These are phyloP conservation scores for Zaprionus inermis DNA, from an alignment of 1,140 invertebrate genomes.

Conservation along the genomic window DNA sequence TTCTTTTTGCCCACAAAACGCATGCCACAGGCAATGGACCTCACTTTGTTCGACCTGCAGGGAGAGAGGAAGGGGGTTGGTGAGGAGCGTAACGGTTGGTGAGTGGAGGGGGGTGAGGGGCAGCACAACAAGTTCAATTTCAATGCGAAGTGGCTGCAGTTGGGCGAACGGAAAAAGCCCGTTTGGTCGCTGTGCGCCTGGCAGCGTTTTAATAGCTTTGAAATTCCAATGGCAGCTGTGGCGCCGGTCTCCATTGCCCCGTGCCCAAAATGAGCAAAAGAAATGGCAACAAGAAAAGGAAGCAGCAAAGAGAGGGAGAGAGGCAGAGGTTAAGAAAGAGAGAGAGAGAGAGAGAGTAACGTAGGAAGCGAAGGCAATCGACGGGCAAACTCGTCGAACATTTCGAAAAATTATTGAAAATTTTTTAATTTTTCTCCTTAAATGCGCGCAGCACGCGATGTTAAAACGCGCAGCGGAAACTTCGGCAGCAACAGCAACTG, in stretches of 20 bases:
- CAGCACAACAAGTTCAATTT: conserved; percentile 39
- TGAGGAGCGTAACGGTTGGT: too few species aligned
- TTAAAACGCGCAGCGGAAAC: conserved; percentile 27
- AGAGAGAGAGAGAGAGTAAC: too few species aligned
- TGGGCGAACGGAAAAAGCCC: conserved; percentile 44
- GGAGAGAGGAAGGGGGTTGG: too few species aligned
- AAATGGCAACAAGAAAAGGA: conserved; percentile 30
- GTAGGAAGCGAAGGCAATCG: conserved; percentile 20
- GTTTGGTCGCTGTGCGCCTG: conserved; percentile 75
- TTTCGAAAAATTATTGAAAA: conserved; percentile 81
- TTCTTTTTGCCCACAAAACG: background rate
- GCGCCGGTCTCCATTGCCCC: conserved; percentile 42
- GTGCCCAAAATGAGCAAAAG: conserved; percentile 41
- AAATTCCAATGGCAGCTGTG: conserved; percentile 83
- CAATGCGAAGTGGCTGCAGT: conserved; percentile 32
- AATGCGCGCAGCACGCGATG: conserved; percentile 57
- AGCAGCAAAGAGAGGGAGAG: background rate
- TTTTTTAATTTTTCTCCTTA: conserved; percentile 76
- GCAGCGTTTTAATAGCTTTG: conserved; percentile 84
- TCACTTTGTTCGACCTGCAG: background rate
- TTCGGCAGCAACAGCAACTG: conserved; percentile 18
- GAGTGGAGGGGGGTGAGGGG: background rate
- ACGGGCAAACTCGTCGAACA: conserved; percentile 66
- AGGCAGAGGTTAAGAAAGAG: background rate
- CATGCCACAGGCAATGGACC: background rate